Evolutionary conservation across 2,797 vertebrate genomes (phyloP), one percentile per base, ranked within the genome.

Genomic region (Sebastes melanostomus): DNA sequence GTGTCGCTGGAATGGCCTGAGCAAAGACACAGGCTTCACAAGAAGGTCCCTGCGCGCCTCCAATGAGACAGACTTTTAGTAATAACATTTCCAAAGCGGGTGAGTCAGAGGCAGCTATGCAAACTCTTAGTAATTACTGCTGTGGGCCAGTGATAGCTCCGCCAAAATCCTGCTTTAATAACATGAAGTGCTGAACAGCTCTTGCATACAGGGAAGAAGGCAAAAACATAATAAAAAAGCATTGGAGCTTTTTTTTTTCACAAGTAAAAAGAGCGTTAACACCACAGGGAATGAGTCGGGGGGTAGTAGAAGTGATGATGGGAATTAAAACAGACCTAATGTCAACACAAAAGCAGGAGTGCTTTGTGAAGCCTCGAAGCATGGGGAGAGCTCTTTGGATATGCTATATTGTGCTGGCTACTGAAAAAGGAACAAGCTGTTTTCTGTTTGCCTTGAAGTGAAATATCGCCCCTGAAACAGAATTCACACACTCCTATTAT

Each of bases 51-150:
- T 65, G 29, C 42, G 77, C 1, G 32, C 76, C 77, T 81, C 78
- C 86, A 83, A 89, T 80, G 84, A 91, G 89, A 88, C 71, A 65
- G 84, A 87, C 85, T 70, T 70, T 85, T 88, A 76, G 88, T 89
- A 90, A 92, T 93, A 92, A 89, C 88, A 92, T 92, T 92, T 93
- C 75, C 77, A 84, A 84, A 58, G 68, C 46, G 77, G 50, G 78
- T 83, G 85, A 87, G 82, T 89, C 85, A 82, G 75, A 92, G 72
- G 87, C 90, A 84, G 91, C 92, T 92, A 92, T 88, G 94, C 91
- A 93, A 90, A 92, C 87, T 84, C 68, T 70, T 81, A 73, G 89
- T 95, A 94, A 95, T 95, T 95, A 94, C 91, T 88, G 87, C 92
- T 94, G 86, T 89, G 90, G 92, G 93, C 91, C 82, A 89, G 74